Evolutionary conservation across 2,888 invertebrate species (phyloP).

Genomic region (Iselma pallidipennis): DNA sequence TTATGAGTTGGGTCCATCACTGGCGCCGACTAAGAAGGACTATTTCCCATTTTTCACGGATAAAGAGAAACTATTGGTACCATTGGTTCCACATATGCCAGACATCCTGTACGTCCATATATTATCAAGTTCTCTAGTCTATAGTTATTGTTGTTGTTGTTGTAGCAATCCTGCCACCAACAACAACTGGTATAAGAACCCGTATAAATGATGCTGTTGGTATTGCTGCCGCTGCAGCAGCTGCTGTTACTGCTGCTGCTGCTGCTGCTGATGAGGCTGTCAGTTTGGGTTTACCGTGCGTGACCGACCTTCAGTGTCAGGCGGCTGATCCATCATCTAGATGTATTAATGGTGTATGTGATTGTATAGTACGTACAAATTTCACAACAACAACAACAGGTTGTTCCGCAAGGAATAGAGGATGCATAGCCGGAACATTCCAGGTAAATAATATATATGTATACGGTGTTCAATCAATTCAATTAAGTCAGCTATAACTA

Average conservation of each 20-base stretch:
- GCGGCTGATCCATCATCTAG: slow-evolving; percentile 76
- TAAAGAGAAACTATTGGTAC: too few species aligned
- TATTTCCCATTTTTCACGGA: too few species aligned
- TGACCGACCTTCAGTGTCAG: slow-evolving; percentile 77
- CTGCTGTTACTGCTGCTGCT: too few species aligned
- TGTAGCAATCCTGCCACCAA: slow-evolving; percentile 35
- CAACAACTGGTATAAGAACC: slow-evolving; percentile 47
- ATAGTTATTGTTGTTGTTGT: slow-evolving; percentile 1
- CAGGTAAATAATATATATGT: slow-evolving; percentile 59
- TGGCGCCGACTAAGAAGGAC: too few species aligned
- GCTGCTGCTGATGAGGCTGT: slow-evolving; percentile 59
- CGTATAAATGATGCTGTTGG: slow-evolving; percentile 53
- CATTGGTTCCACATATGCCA: too few species aligned
- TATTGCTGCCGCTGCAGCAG: too few species aligned
- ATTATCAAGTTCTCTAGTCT: too few species aligned
- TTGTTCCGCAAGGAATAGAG: slow-evolving; percentile 74
- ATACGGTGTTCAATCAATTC: neutral
- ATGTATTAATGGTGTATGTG: slow-evolving; percentile 77
- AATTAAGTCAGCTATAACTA: neutral
- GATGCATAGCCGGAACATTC: slow-evolving; percentile 84
- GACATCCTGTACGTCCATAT: too few species aligned
- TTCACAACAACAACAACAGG: slow-evolving; percentile 61
- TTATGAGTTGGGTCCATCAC: too few species aligned
- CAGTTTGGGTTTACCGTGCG: slow-evolving; percentile 78
- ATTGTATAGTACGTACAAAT: slow-evolving; percentile 61